These are phyloP conservation scores for Hydropotes inermis DNA, from an alignment of 2,113 vertebrate species.

Conservation along the genomic window DNA sequence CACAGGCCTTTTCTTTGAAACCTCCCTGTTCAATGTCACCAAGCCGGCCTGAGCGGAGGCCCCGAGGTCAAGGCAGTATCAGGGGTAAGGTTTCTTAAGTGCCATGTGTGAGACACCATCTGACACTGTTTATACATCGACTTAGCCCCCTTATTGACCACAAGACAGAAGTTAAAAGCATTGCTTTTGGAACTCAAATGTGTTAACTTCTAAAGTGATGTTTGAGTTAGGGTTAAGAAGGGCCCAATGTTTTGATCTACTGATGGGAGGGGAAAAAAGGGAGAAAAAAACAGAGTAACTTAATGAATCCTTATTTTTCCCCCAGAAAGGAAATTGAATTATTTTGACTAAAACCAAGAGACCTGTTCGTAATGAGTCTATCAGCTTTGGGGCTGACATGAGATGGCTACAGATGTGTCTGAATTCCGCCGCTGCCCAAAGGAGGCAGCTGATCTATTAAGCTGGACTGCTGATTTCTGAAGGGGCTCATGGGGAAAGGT, in stretches of 20 bases:
- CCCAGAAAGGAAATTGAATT: constrained; percentile 74
- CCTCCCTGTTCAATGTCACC: constrained; percentile 84
- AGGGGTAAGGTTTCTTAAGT: constrained; percentile 88
- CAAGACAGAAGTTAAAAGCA: constrained; percentile 88
- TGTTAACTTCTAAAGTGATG: constrained; percentile 87
- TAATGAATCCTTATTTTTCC: neutral
- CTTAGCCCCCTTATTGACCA: constrained; percentile 83
- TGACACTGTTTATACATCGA: constrained; percentile 89
- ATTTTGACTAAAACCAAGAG: constrained; percentile 75
- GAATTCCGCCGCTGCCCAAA: constrained; percentile 77
- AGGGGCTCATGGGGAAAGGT: constrained; percentile 71
- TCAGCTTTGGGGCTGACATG: constrained; percentile 73
- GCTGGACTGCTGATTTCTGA: constrained; percentile 68
- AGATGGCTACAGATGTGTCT: constrained; percentile 71
- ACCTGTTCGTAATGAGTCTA: constrained; percentile 75
- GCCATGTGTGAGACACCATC: constrained; percentile 87
- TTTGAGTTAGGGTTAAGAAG: constrained; percentile 85
- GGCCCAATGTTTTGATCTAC: constrained; percentile 78
- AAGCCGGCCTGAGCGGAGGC: constrained; percentile 76
- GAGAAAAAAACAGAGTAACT: neutral
- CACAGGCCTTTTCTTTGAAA: constrained; percentile 71
- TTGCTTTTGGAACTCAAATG: constrained; percentile 80
- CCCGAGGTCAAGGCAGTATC: constrained; percentile 86
- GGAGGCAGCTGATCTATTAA: constrained; percentile 71
- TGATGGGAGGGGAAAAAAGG: constrained; percentile 59